A percentile compares a stretch with the other conserved stretches of the same genome.
Evolutionary conservation across 2,797 vertebrate species (phyloP).

Genomic region (Gallinago stenura): DNA sequence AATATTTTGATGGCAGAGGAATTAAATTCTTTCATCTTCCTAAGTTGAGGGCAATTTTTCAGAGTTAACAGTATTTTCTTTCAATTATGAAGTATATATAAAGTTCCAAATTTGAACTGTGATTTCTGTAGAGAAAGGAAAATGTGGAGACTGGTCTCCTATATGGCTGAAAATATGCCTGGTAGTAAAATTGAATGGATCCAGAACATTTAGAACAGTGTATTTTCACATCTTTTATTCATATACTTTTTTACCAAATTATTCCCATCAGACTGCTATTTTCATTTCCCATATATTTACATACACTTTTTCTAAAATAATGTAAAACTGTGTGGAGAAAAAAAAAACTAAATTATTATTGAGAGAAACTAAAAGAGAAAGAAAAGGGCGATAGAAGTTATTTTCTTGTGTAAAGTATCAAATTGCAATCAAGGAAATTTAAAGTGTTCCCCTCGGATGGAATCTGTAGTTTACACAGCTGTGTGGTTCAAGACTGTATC

Average conservation of each 20-base stretch:
- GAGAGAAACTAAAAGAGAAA: not conserved
- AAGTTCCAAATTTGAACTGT: not conserved
- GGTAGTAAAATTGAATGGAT: not conserved
- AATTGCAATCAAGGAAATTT: not conserved
- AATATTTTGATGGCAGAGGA: not conserved
- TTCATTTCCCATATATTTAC: slow-evolving; percentile 22
- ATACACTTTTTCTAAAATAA: not conserved
- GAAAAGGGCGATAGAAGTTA: not conserved
- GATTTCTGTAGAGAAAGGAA: not conserved
- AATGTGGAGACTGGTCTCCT: not conserved
- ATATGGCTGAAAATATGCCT: not conserved
- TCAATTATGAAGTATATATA: not conserved
- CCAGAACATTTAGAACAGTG: not conserved
- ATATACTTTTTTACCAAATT: not conserved
- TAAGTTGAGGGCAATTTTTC: not conserved
- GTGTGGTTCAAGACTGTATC: not conserved
- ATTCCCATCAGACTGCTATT: slow-evolving; percentile 10
- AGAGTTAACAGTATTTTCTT: not conserved
- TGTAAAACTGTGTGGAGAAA: not conserved
- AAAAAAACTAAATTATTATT: not conserved
- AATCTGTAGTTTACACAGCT: not conserved
- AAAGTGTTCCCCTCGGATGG: not conserved
- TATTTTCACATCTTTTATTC: slow-evolving; percentile 7
- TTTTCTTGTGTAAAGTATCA: not conserved
- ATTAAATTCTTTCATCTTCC: not conserved